Conservation (phyloP, 2,888 invertebrate genomes). For the Stenodema calcarata region DNA sequence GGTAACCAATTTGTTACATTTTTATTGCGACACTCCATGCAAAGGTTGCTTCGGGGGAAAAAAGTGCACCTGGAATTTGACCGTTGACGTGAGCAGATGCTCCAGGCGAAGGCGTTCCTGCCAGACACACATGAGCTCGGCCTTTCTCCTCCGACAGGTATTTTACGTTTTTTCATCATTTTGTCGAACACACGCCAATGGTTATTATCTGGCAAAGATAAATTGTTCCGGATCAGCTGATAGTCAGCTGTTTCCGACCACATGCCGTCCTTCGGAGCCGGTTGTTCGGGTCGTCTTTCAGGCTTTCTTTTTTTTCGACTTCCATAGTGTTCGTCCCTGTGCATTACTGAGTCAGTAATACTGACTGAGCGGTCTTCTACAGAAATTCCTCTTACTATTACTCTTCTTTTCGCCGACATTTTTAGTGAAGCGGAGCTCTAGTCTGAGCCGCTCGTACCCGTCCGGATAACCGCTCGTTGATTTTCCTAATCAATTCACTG, state of each 20-base stretch:
- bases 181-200: background rate
- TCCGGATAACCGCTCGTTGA: too few relatives aligned
- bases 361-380: too few relatives aligned
- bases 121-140: background rate
- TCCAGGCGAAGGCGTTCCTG: background rate
- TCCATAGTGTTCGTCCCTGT: too few relatives aligned
- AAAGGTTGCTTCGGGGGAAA: too few relatives aligned
- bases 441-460: too few relatives aligned
- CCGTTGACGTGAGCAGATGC: background rate
- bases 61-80: background rate
- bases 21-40: too few relatives aligned
- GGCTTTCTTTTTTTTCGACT: background rate
- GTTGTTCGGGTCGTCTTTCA: background rate
- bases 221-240: constrained; percentile 10
- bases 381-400: too few relatives aligned
- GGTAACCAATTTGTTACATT: too few relatives aligned
- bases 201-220: background rate
- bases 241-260: constrained; percentile 9
- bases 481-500: too few relatives aligned
- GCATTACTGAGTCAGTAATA: too few relatives aligned
- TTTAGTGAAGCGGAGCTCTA: too few relatives aligned
- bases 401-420: too few relatives aligned
- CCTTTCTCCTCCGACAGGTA: background rate
- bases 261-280: background rate
- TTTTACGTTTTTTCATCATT: background rate